A percentile compares a stretch with the other conserved stretches of the same genome.
Evolutionary conservation across 1,140 invertebrate species (phyloP).

Genomic region (Notospermus geniculatus): DNA sequence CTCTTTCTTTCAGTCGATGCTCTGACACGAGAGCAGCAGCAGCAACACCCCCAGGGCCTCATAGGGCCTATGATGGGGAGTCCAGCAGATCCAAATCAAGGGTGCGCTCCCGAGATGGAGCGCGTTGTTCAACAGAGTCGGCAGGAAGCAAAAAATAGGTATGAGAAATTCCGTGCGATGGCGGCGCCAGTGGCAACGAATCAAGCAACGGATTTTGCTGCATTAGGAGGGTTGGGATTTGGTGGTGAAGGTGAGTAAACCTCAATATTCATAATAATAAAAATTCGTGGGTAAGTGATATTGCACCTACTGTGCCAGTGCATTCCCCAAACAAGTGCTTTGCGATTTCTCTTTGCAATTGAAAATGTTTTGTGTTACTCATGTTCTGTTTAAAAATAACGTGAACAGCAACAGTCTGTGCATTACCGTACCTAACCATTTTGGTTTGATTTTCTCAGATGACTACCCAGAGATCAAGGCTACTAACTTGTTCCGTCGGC

Average conservation of each 20-base stretch:
- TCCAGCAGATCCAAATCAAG: neutral
- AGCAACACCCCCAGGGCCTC: constrained; percentile 2
- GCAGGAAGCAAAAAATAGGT: constrained; percentile 41
- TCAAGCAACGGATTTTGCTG: neutral
- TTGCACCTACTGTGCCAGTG: too few species aligned
- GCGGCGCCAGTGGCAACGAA: constrained; percentile 22
- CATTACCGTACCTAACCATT: neutral
- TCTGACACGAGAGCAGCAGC: constrained; percentile 4
- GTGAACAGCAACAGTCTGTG: too few species aligned
- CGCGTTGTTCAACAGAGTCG: constrained; percentile 34
- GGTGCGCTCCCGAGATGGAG: constrained; percentile 14
- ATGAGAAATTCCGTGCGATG: constrained; percentile 39
- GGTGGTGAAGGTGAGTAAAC: too few species aligned
- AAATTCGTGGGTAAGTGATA: too few species aligned
- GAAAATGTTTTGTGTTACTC: too few species aligned
- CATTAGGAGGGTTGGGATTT: too few species aligned
- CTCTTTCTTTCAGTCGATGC: neutral
- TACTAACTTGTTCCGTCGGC: constrained; percentile 42
- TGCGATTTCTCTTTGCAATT: too few species aligned
- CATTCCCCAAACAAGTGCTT: too few species aligned
- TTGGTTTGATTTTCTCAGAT: constrained; percentile 22
- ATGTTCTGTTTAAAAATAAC: too few species aligned
- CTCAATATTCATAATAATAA: too few species aligned
- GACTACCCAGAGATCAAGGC: constrained; percentile 31
- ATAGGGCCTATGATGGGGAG: neutral